Evolutionary conservation across 2,113 vertebrate genomes (phyloP).

Genomic region (Microcebus murinus): DNA sequence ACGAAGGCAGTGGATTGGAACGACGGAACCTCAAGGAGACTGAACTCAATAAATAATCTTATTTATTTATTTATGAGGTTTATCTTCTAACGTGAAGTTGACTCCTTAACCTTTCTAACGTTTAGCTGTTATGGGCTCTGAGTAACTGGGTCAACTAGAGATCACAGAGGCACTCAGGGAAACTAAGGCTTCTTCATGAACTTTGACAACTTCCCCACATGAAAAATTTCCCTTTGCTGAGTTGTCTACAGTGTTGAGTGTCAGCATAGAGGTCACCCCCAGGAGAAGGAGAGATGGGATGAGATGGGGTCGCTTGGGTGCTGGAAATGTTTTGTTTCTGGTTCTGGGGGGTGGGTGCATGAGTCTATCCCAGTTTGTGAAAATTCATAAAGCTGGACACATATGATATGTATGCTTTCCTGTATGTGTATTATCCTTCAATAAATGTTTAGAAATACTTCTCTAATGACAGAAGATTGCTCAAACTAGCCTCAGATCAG

Average conservation of each 20-base stretch:
- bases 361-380: not conserved
- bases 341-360: not conserved
- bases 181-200: not conserved
- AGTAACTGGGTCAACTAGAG: not conserved
- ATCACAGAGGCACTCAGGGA: not conserved
- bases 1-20: not conserved
- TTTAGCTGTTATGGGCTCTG: not conserved
- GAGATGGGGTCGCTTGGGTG: not conserved
- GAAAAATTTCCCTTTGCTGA: constrained; percentile 20
- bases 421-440: not conserved
- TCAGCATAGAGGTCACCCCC: not conserved
- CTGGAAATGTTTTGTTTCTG: not conserved
- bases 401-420: not conserved
- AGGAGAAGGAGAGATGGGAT: not conserved
- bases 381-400: not conserved
- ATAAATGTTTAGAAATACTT: constrained; percentile 2
- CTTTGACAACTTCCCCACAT: not conserved
- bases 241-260: not conserved
- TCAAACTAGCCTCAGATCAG: not conserved
- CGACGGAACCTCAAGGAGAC: not conserved
- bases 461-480: not conserved
- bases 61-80: not conserved
- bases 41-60: not conserved
- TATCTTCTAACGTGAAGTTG: not conserved
- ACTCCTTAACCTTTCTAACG: not conserved